phyloP scores from a whole-genome alignment of 2,113 vertebrate species.

The Tyto alba region DNA sequence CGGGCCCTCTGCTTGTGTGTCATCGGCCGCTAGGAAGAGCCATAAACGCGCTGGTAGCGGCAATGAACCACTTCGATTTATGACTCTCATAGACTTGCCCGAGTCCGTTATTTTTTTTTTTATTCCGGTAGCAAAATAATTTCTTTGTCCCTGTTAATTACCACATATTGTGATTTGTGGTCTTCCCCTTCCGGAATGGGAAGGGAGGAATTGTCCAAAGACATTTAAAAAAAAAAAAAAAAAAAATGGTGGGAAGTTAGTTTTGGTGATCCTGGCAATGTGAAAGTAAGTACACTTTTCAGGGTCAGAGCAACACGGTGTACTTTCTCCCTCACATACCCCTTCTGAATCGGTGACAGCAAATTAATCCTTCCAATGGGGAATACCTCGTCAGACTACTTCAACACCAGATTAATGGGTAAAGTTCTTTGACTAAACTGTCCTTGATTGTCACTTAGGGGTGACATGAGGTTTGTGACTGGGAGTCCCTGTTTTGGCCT shows the following conservation, averaged over 20 bases:
- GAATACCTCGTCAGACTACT: accelerated
- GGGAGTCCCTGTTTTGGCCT: not conserved
- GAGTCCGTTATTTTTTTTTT: too few relatives aligned
- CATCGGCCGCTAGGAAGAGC: too few relatives aligned
- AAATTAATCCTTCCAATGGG: not conserved
- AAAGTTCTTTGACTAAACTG: not conserved
- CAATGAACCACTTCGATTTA: too few relatives aligned
- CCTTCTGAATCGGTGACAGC: not conserved
- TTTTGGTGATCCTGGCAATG: not conserved
- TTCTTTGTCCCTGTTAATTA: not conserved
- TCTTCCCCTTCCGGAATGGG: accelerated
- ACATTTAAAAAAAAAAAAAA: accelerated
- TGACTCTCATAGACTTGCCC: too few relatives aligned
- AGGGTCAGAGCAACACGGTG: accelerated
- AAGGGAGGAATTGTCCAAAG: not conserved
- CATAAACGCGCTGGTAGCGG: too few relatives aligned
- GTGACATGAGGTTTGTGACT: accelerated
- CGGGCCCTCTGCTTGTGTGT: too few relatives aligned
- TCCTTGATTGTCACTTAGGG: not conserved
- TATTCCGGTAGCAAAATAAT: not conserved
- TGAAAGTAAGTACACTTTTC: not conserved
- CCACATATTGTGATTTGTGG: not conserved
- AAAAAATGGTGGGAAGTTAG: not conserved
- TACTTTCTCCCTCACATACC: not conserved
- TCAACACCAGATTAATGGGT: accelerated